Percentiles rank a stretch among this genome's conserved stretches.
Evolutionary conservation across 2,113 vertebrate species (phyloP).

Genomic region (Gymnarchus niloticus): DNA sequence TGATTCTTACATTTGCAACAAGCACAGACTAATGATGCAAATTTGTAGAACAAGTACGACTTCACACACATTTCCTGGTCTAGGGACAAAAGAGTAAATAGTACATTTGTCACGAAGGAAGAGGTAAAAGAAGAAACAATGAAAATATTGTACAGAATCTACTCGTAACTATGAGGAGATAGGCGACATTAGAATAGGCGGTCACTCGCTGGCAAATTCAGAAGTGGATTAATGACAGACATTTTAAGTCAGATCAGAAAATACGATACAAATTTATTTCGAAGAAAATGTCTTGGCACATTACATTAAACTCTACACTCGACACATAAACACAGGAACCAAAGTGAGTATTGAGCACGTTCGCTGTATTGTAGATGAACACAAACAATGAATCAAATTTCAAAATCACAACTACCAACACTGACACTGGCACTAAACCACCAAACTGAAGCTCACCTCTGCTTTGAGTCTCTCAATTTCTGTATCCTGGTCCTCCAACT

Average conservation of each 20-base stretch:
- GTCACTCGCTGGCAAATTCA: not conserved
- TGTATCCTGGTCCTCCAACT: slow-evolving; percentile 78
- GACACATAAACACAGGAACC: not conserved
- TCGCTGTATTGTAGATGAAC: not conserved
- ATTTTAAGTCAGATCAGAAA: not conserved
- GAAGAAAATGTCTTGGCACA: not conserved
- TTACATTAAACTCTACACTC: not conserved
- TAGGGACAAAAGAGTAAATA: not conserved
- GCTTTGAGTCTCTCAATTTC: slow-evolving; percentile 79
- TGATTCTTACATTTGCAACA: not conserved
- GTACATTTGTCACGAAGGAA: not conserved
- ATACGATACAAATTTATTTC: not conserved
- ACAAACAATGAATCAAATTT: too few relatives aligned
- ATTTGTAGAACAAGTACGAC: not conserved
- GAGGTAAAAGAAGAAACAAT: not conserved
- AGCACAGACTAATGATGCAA: not conserved
- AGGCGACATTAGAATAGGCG: not conserved
- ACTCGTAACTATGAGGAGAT: not conserved
- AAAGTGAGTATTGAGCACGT: not conserved
- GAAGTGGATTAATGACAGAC: not conserved
- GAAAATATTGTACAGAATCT: not conserved
- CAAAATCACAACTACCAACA: too few relatives aligned
- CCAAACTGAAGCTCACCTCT: slow-evolving; percentile 54
- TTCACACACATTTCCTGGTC: slow-evolving; percentile 21
- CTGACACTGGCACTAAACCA: too few relatives aligned